These are phyloP conservation scores for Caenorhabditis inopinata DNA, from an alignment of 1,140 invertebrate genomes.

Conservation along the genomic window DNA sequence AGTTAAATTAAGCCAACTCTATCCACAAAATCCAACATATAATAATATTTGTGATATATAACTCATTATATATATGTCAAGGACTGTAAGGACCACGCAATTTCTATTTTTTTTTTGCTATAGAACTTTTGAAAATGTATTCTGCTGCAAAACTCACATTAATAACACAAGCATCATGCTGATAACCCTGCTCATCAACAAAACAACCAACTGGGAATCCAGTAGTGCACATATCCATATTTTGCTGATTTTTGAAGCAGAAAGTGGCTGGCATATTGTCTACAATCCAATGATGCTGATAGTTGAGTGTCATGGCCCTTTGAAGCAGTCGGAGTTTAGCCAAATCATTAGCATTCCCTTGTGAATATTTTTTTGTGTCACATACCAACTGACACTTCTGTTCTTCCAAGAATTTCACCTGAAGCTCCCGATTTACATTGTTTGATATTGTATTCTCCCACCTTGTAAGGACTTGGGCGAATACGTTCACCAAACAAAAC, in stretches of 20 bases:
- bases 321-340: constrained; percentile 79
- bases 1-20: no score
- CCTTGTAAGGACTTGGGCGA: constrained; percentile 83
- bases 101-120: no score
- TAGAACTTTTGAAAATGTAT: no score
- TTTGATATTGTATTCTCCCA: constrained; percentile 56
- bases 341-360: constrained; percentile 72
- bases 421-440: constrained; percentile 51
- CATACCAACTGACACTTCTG: constrained; percentile 76
- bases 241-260: constrained; percentile 78
- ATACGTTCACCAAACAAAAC: constrained; percentile 97
- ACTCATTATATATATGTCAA: no score
- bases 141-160: constrained; percentile 61
- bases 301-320: constrained; percentile 91
- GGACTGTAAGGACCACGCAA: no score
- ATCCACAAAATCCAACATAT: no score
- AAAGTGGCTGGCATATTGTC: constrained; percentile 93
- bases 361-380: constrained; percentile 74
- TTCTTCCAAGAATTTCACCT: constrained; percentile 73
- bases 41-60: no score
- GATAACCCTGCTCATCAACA: constrained; percentile 70
- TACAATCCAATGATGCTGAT: constrained; percentile 88
- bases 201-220: constrained; percentile 98
- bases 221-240: constrained; percentile 81
- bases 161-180: constrained; percentile 73